Evolutionary conservation across 2,113 vertebrate species (phyloP).

Genomic region (Gymnorhina tibicen): DNA sequence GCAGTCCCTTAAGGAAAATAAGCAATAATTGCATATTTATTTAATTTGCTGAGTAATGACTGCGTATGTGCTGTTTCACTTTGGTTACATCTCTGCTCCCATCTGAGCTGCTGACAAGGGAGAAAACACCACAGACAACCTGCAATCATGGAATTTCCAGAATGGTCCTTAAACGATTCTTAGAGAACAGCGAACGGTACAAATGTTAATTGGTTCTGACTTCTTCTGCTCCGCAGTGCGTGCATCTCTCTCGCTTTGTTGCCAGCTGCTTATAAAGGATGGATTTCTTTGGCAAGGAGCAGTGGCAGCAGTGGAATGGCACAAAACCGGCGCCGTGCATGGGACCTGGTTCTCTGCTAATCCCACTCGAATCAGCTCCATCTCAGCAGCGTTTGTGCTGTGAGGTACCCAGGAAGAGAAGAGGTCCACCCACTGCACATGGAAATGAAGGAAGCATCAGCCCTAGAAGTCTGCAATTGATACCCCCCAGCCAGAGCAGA

Average conservation of each 20-base stretch:
- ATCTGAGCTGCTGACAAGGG: background rate
- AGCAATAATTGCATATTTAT: background rate
- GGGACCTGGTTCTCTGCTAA: background rate
- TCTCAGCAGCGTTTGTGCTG: background rate
- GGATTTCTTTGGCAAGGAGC: background rate
- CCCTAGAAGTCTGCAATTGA: background rate
- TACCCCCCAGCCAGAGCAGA: background rate
- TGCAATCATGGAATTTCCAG: background rate
- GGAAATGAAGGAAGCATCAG: background rate
- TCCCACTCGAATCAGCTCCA: background rate
- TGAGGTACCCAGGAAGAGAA: background rate
- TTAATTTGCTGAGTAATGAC: background rate
- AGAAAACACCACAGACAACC: background rate
- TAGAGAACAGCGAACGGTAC: background rate
- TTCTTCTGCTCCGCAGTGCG: background rate
- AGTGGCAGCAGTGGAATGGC: background rate
- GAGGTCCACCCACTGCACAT: background rate
- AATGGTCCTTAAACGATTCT: background rate
- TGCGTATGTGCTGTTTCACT: background rate
- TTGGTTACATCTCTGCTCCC: background rate
- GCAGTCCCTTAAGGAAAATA: background rate
- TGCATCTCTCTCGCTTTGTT: background rate
- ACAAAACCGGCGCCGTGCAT: rapidly evolving
- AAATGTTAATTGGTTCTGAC: background rate
- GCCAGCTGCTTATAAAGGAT: background rate